Evolutionary conservation across 64 coral and sea anemone species (phyloP).

Genomic region (Platygyra sinensis): DNA sequence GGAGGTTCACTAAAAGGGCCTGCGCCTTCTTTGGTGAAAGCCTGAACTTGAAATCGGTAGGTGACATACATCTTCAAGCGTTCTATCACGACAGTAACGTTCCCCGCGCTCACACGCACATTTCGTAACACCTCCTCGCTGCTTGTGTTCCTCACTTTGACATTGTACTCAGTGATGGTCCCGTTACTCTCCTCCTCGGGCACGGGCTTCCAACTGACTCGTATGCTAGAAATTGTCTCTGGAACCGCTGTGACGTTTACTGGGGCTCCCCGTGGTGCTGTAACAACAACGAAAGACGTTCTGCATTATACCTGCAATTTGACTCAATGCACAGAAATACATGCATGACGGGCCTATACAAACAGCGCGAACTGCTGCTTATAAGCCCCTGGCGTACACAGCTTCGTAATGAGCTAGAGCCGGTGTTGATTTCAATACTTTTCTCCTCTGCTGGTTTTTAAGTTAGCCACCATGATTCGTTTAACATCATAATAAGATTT

Average conservation of each 20-base stretch:
- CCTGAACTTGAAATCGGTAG: neutral
- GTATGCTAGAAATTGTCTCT: neutral
- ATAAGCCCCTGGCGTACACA: no score
- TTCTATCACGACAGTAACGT: neutral
- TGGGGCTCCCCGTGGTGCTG: neutral
- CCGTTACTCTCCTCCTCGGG: neutral
- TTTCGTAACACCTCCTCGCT: neutral
- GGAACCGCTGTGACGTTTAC: neutral
- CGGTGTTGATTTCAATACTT: no score
- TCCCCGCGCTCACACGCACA: neutral
- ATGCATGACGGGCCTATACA: no score
- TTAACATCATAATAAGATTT: no score
- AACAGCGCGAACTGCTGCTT: no score
- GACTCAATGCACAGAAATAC: no score
- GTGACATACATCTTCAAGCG: slow-evolving; percentile 23
- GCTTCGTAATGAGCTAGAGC: no score
- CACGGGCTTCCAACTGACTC: neutral
- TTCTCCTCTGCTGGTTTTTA: no score
- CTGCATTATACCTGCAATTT: no score
- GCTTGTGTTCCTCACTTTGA: neutral
- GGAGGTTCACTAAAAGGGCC: neutral
- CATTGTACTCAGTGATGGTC: neutral
- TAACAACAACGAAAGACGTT: neutral
- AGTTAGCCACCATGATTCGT: no score
- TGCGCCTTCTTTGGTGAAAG: neutral